Percentiles rank a stretch among this genome's conserved stretches.
Evolutionary conservation across 2,113 vertebrate genomes (phyloP).

Genomic region (Miniopterus natalensis): DNA sequence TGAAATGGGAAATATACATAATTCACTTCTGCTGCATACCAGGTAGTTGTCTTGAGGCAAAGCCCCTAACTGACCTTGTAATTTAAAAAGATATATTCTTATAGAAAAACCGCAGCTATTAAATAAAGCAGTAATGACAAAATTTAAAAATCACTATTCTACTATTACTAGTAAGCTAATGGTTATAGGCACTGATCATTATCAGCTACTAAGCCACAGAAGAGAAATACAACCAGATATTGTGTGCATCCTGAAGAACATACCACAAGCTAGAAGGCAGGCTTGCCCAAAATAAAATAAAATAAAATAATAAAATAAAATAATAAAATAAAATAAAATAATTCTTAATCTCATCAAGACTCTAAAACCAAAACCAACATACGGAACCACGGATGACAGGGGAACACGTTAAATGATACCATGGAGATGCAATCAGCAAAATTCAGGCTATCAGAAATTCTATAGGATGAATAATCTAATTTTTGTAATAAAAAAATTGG

Average conservation of each 20-base stretch:
- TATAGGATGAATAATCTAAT: background rate
- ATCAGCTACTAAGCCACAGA: background rate
- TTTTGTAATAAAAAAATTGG: background rate
- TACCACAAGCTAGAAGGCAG: background rate
- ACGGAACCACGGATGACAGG: background rate
- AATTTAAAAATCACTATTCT: conserved; percentile 14
- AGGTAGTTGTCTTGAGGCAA: background rate
- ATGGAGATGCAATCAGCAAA: background rate
- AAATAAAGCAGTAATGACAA: background rate
- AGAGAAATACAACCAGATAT: background rate
- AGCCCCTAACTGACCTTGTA: background rate
- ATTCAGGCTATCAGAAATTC: background rate
- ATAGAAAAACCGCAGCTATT: background rate
- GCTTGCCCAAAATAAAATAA: background rate
- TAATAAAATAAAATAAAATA: background rate
- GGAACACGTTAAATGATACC: background rate
- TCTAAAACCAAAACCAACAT: background rate
- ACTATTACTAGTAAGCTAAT: background rate
- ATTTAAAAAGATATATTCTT: background rate
- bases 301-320: background rate
- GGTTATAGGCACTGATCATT: background rate
- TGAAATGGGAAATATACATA: background rate
- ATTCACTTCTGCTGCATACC: background rate
- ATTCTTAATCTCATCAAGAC: background rate
- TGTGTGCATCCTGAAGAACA: background rate